Percentiles rank a stretch among this genome's conserved stretches.
Conservation (phyloP, 2,888 invertebrate species). For the Nesidiocoris tenuis region DNA sequence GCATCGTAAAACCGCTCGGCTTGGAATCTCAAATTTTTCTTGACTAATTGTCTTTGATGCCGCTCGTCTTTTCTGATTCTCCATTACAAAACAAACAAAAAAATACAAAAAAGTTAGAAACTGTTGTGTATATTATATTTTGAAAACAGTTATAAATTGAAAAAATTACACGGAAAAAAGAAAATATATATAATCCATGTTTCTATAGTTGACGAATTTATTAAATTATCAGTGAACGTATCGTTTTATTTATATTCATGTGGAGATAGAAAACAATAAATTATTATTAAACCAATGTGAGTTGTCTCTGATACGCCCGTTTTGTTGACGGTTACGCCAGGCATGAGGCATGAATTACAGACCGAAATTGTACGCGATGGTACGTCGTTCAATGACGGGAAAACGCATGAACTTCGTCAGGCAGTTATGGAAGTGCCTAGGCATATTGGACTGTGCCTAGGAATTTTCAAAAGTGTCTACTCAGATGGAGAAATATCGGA, state of each 20-base stretch:
- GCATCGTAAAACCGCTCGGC: not conserved
- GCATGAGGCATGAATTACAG: too few species aligned
- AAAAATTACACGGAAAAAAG: constrained; percentile 27
- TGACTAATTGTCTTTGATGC: constrained; percentile 31
- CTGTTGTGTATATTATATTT: constrained; percentile 43
- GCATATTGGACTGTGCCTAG: too few species aligned
- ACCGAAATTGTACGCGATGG: too few species aligned
- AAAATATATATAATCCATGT: constrained; percentile 38
- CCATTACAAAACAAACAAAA: constrained; percentile 13
- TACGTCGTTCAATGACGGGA: too few species aligned
- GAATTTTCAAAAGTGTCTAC: too few species aligned
- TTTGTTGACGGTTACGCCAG: too few species aligned
- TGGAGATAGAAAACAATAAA: constrained; percentile 41
- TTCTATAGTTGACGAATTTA: constrained; percentile 43
- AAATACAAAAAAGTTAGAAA: constrained; percentile 23
- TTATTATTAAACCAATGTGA: constrained; percentile 36
- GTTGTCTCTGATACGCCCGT: constrained; percentile 2
- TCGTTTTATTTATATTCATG: constrained; percentile 42
- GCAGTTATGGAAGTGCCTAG: too few species aligned
- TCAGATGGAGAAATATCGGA: too few species aligned
- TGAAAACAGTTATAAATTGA: constrained; percentile 33
- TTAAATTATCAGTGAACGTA: constrained; percentile 40
- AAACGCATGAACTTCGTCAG: too few species aligned
- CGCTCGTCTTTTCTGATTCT: constrained; percentile 39
- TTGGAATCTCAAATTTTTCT: constrained; percentile 4